These are phyloP conservation scores for pig (Sus scrofa) DNA, from an alignment of 2,113 vertebrate genomes.

Conservation along the genomic window T2T-Sscrofa CM000817.6:83466001-83466500, in stretches of 20 bases:
- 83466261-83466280: background rate
- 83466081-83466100: no score
- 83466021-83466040: no score
- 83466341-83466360: background rate
- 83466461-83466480: background rate
- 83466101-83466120: no score
- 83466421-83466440: background rate
- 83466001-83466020: background rate
- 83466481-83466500: background rate
- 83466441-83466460: background rate
- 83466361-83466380: background rate
- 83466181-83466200: no score
- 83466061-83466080: no score
- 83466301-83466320: background rate
- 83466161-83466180: no score
- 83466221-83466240: no score
- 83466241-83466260: background rate
- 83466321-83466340: background rate
- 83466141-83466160: no score
- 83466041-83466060: no score
- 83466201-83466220: no score
- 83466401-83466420: background rate
- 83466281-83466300: background rate
- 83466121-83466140: no score
- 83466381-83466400: no score